phyloP scores from a whole-genome alignment of 2,888 invertebrate genomes.

The Dasysyrphus tricinctus region DNA sequence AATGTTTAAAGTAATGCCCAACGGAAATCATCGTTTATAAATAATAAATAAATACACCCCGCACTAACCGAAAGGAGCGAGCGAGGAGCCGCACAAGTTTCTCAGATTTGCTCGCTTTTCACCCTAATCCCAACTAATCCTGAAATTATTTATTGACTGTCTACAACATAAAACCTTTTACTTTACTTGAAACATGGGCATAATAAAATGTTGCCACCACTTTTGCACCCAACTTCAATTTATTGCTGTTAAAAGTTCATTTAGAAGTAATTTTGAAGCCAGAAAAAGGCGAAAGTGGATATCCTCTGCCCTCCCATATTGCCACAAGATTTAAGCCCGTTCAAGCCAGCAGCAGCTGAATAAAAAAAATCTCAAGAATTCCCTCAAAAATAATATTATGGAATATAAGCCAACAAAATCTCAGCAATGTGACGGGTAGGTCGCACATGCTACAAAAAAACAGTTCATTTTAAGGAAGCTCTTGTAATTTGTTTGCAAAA shows the following conservation, averaged over 20 bases:
- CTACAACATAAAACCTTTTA: constrained; percentile 75
- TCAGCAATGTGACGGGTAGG: constrained; percentile 29
- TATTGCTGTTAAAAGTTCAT: constrained; percentile 75
- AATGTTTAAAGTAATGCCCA: constrained; percentile 59
- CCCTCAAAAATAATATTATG: constrained; percentile 61
- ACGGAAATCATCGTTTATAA: constrained; percentile 74
- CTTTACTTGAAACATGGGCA: constrained; percentile 72
- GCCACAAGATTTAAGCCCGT: constrained; percentile 15
- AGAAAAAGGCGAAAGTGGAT: constrained; percentile 49
- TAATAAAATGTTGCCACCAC: constrained; percentile 74
- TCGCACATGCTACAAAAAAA: constrained; percentile 27
- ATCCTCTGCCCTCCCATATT: constrained; percentile 35
- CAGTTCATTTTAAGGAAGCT: constrained; percentile 64
- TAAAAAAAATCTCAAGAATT: constrained; percentile 21
- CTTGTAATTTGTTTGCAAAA: constrained; percentile 54
- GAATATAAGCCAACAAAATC: constrained; percentile 63
- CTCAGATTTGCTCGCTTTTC: constrained; percentile 58
- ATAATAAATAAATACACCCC: constrained; percentile 61
- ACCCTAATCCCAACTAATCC: constrained; percentile 73
- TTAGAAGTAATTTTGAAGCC: constrained; percentile 71
- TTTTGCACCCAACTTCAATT: constrained; percentile 74
- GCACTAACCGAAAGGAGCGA: constrained; percentile 16
- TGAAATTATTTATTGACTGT: constrained; percentile 74
- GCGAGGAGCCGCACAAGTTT: constrained; percentile 20
- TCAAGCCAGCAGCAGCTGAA: background rate